These are phyloP conservation scores for Nomada flava DNA, from an alignment of 2,888 invertebrate species.

Conservation along the genomic window DNA sequence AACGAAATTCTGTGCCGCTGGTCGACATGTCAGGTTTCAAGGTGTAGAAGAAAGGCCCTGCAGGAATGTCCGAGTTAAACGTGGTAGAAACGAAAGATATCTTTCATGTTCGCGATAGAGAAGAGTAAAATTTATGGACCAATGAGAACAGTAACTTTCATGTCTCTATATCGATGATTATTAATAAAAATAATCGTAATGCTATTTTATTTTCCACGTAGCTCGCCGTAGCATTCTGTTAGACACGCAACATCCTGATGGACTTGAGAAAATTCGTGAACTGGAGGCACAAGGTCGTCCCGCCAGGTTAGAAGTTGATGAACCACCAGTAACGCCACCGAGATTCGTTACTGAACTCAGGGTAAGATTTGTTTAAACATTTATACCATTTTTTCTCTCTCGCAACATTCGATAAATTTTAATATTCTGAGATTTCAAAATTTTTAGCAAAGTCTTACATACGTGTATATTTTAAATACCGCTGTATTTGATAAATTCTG, in stretches of 20 bases:
- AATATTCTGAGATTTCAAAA: background rate
- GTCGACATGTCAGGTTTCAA: slow-evolving; percentile 45
- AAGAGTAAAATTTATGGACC: background rate
- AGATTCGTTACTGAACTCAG: slow-evolving; percentile 93
- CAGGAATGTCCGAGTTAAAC: background rate
- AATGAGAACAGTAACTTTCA: slow-evolving; percentile 21
- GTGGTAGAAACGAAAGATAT: background rate
- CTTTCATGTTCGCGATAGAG: background rate
- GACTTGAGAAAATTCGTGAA: slow-evolving; percentile 94
- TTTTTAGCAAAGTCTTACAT: too few relatives aligned
- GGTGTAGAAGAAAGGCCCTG: background rate
- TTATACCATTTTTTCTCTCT: background rate
- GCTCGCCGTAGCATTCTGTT: slow-evolving; percentile 93
- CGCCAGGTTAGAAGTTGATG: slow-evolving; percentile 92
- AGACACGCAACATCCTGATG: slow-evolving; percentile 97
- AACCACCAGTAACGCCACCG: slow-evolving; percentile 92
- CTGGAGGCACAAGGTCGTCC: slow-evolving; percentile 95
- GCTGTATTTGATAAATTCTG: background rate
- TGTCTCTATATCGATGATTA: background rate
- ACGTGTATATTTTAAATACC: background rate
- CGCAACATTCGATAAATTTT: background rate
- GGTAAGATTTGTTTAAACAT: slow-evolving; percentile 69
- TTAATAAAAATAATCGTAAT: slow-evolving; percentile 6
- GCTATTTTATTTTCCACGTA: slow-evolving; percentile 73
- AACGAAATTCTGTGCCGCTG: background rate